phyloP scores from a whole-genome alignment of 2,888 invertebrate genomes.

The Xanthia icteritia region DNA sequence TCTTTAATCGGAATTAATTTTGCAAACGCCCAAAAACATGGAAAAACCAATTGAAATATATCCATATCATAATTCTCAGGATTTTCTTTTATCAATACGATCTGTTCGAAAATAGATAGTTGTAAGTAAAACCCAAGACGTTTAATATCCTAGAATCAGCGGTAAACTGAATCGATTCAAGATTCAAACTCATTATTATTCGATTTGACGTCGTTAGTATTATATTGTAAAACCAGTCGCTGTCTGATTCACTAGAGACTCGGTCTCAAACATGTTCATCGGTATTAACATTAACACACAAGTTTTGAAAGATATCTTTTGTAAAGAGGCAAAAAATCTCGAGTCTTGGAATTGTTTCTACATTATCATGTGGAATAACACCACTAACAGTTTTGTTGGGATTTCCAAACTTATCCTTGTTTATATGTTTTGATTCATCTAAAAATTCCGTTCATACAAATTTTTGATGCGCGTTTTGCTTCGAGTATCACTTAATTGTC shows the following conservation, averaged over 20 bases:
- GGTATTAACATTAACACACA: constrained; percentile 31
- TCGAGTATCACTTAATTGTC: not conserved
- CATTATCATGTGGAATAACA: constrained; percentile 33
- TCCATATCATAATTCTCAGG: not conserved
- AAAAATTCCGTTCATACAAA: constrained; percentile 6
- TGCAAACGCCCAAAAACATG: not conserved
- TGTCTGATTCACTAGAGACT: constrained; percentile 51
- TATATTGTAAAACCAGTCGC: constrained; percentile 56
- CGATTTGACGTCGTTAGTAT: constrained; percentile 40
- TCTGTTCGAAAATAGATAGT: not conserved
- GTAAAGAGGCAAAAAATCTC: constrained; percentile 33
- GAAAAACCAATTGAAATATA: constrained; percentile 31
- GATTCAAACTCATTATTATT: constrained; percentile 53
- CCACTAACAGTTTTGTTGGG: constrained; percentile 8
- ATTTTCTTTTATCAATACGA: not conserved
- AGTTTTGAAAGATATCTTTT: constrained; percentile 26
- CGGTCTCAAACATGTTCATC: constrained; percentile 41
- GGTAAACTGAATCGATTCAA: constrained; percentile 30
- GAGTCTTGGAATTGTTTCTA: constrained; percentile 16
- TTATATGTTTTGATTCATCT: constrained; percentile 10
- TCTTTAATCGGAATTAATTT: constrained; percentile 17
- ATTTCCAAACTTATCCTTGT: constrained; percentile 25
- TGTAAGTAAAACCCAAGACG: not conserved
- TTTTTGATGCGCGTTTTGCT: not conserved
- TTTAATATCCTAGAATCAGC: constrained; percentile 10